Conservation (phyloP, 2,113 vertebrate species). For the Desmodus rotundus region DNA sequence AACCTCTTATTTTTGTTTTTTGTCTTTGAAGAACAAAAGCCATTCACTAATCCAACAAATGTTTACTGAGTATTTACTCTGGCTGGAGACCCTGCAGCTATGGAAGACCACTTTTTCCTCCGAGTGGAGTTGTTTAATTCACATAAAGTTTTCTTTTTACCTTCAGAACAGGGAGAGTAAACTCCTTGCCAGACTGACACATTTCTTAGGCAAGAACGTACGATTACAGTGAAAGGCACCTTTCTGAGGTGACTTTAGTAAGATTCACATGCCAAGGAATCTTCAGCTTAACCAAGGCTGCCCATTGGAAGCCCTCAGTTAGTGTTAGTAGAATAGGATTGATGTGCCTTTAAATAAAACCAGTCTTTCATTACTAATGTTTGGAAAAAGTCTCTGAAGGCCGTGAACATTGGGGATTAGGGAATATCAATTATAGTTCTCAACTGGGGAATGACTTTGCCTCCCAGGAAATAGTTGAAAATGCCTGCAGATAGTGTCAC, state of each 20-base stretch:
- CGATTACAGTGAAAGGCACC: not conserved
- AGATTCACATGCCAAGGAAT: not conserved
- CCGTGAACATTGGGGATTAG: not conserved
- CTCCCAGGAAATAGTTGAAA: not conserved
- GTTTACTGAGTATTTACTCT: not conserved
- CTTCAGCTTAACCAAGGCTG: not conserved
- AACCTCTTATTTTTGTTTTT: not conserved
- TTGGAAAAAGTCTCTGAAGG: not conserved
- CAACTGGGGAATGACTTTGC: not conserved
- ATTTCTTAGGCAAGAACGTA: not conserved
- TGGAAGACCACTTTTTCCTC: not conserved
- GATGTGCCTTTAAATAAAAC: not conserved
- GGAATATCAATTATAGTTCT: not conserved
- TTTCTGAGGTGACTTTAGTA: not conserved
- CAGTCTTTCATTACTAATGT: not conserved
- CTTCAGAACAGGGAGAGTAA: not conserved
- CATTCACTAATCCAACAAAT: not conserved
- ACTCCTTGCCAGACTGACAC: not conserved
- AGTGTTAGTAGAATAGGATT: not conserved
- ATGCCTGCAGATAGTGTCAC: not conserved
- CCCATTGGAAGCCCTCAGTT: not conserved
- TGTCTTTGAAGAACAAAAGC: not conserved
- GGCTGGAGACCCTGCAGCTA: accelerated
- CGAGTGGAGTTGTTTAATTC: not conserved
- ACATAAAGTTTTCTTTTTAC: not conserved